Evolutionary conservation across 2,797 vertebrate genomes (phyloP).

Genomic region (Sebastes trivittatus): DNA sequence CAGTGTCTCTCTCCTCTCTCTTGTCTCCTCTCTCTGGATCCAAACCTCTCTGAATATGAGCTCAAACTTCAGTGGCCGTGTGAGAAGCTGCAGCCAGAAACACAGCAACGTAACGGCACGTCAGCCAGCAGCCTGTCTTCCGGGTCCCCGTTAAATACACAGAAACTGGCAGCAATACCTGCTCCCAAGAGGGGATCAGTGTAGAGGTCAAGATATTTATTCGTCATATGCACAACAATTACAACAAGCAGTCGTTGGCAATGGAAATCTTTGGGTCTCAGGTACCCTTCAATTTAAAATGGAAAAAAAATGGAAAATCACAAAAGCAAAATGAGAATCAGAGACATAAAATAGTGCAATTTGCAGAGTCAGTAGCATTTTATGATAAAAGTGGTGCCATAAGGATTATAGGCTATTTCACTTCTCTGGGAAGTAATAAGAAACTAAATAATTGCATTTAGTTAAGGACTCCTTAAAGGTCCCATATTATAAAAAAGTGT

Average conservation of each 20-base stretch:
- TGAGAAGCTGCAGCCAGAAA: slow-evolving; percentile 60
- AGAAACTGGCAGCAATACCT: slow-evolving; percentile 43
- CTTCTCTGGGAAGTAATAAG: neutral
- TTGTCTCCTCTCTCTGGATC: neutral
- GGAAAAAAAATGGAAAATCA: too few species aligned
- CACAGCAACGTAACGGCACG: slow-evolving; percentile 76
- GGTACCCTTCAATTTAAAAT: too few species aligned
- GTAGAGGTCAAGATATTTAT: neutral
- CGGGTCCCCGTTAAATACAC: slow-evolving; percentile 60
- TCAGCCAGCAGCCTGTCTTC: slow-evolving; percentile 76
- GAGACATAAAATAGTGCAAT: too few species aligned
- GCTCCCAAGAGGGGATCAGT: slow-evolving; percentile 37
- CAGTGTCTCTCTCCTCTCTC: neutral
- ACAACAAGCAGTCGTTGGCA: too few species aligned
- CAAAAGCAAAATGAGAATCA: too few species aligned
- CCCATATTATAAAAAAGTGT: too few species aligned
- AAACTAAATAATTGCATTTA: neutral
- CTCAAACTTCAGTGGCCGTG: slow-evolving; percentile 57
- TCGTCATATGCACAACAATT: too few species aligned
- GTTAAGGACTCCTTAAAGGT: neutral
- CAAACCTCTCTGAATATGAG: slow-evolving; percentile 61
- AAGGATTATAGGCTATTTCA: neutral
- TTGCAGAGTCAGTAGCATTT: neutral
- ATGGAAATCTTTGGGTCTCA: too few species aligned
- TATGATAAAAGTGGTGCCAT: neutral